These are phyloP conservation scores for Erebia palarica DNA, from an alignment of 2,888 invertebrate genomes.

Conservation along the genomic window DNA sequence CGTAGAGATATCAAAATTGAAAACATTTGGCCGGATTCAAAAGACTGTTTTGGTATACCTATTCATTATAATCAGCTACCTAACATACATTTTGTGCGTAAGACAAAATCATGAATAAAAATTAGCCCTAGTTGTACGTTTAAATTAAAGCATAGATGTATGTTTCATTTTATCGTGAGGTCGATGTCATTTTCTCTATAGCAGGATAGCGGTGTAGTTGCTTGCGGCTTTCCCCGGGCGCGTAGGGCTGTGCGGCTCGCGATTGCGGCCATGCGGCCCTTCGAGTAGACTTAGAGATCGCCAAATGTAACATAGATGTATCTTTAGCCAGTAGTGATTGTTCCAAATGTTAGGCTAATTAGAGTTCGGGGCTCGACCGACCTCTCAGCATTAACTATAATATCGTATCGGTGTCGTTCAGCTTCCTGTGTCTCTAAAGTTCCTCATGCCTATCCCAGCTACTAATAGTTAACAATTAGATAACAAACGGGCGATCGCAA, in stretches of 20 bases:
- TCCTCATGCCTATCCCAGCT: slow-evolving; percentile 39
- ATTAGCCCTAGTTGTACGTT: slow-evolving; percentile 67
- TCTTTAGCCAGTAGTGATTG: slow-evolving; percentile 79
- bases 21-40: slow-evolving; percentile 86
- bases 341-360: slow-evolving; percentile 81
- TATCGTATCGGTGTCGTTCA: slow-evolving; percentile 37
- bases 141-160: slow-evolving; percentile 56
- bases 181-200: slow-evolving; percentile 69
- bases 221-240: slow-evolving; percentile 49
- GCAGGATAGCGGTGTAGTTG: slow-evolving; percentile 57
- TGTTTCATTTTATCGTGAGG: slow-evolving; percentile 60
- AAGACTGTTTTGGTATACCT: slow-evolving; percentile 88
- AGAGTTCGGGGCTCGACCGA: slow-evolving; percentile 62
- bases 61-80: slow-evolving; percentile 73
- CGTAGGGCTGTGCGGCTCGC: slow-evolving; percentile 59
- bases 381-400: slow-evolving; percentile 49
- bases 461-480: slow-evolving; percentile 38
- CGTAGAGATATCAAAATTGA: slow-evolving; percentile 77
- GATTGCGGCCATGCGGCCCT: slow-evolving; percentile 40
- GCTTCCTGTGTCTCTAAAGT: slow-evolving; percentile 41
- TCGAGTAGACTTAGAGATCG: slow-evolving; percentile 76
- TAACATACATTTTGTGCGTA: slow-evolving; percentile 57
- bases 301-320: slow-evolving; percentile 80
- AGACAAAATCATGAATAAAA: slow-evolving; percentile 55
- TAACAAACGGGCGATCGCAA: slow-evolving; percentile 25